phyloP scores from a whole-genome alignment of 92 coral and sea anemone genomes.

The Plumapathes pennacea region DNA sequence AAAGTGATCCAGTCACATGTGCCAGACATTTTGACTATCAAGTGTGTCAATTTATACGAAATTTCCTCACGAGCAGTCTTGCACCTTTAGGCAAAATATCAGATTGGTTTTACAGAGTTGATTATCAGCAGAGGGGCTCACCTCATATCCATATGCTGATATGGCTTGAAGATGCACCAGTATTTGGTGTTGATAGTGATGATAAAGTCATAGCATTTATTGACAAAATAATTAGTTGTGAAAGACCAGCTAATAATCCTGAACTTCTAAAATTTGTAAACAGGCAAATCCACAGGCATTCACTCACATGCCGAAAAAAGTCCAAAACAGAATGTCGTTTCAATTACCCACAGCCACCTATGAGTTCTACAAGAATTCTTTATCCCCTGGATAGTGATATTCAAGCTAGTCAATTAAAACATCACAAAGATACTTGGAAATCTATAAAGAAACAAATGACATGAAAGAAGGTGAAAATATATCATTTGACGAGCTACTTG shows the following conservation, averaged over 20 bases:
- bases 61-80: slow-evolving; percentile 29
- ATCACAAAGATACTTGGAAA: slow-evolving; percentile 33
- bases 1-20: slow-evolving; percentile 57
- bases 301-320: slow-evolving; percentile 18
- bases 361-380: slow-evolving; percentile 17
- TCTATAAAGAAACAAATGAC: slow-evolving; percentile 30
- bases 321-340: slow-evolving; percentile 23
- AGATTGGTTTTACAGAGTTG: slow-evolving; percentile 40
- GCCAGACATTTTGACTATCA: slow-evolving; percentile 52
- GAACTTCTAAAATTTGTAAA: not conserved
- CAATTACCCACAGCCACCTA: slow-evolving; percentile 47
- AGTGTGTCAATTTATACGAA: slow-evolving; percentile 26
- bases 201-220: slow-evolving; percentile 18
- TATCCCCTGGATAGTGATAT: slow-evolving; percentile 12
- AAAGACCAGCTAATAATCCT: slow-evolving; percentile 1
- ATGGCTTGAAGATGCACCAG: slow-evolving; percentile 43
- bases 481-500: slow-evolving; percentile 21
- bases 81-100: slow-evolving; percentile 43
- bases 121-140: slow-evolving; percentile 35
- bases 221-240: too few relatives aligned
- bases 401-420: slow-evolving; percentile 4
- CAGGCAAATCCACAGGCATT: slow-evolving; percentile 20
- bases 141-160: slow-evolving; percentile 29
- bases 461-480: slow-evolving; percentile 49
- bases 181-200: slow-evolving; percentile 23